These are phyloP conservation scores for Leucopternis melanops DNA, from an alignment of 2,113 vertebrate genomes.

Conservation along the genomic window DNA sequence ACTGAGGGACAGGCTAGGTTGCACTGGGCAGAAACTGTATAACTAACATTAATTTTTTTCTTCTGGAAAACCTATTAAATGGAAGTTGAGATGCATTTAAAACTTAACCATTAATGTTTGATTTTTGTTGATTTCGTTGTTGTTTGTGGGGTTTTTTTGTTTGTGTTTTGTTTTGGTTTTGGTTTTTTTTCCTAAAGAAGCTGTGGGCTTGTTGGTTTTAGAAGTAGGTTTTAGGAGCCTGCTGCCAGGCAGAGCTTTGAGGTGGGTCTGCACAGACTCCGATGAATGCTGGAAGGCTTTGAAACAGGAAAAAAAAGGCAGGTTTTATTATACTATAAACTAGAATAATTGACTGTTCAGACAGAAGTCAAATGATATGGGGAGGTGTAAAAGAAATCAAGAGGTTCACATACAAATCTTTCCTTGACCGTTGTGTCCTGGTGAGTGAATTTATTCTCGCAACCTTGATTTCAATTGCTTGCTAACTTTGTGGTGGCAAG, in stretches of 20 bases:
- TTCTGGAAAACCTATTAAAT: background rate
- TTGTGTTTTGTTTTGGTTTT: background rate
- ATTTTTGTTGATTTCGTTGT: background rate
- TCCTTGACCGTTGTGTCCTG: background rate
- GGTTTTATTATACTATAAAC: background rate
- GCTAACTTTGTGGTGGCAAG: background rate
- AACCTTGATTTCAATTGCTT: background rate
- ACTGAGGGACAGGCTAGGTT: background rate
- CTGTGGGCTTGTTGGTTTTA: background rate
- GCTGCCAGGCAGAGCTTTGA: background rate
- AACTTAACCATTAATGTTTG: background rate
- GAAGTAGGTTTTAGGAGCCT: background rate
- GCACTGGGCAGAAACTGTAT: fast-evolving
- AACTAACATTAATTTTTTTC: background rate
- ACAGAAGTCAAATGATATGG: background rate
- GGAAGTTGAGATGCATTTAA: background rate
- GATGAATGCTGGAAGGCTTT: background rate
- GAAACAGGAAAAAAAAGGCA: fast-evolving
- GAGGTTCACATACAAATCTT: background rate
- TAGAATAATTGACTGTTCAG: background rate
- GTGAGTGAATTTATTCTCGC: background rate
- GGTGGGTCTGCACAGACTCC: background rate
- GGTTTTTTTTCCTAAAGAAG: background rate
- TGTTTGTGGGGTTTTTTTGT: background rate
- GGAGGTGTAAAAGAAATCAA: background rate